phyloP scores from a whole-genome alignment of 2,797 vertebrate species.

The Sus cebifrons region DNA sequence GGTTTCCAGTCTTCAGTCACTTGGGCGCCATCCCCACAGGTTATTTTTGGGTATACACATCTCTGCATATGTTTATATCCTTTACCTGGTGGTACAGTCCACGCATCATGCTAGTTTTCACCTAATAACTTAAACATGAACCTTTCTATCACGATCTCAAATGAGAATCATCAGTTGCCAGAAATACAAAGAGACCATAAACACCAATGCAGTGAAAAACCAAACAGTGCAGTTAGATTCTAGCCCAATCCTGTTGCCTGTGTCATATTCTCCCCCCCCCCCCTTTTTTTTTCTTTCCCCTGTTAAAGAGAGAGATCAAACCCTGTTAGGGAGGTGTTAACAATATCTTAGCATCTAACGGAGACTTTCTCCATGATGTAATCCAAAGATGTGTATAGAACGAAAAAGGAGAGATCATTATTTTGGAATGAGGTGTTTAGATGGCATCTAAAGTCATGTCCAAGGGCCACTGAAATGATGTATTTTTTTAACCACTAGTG shows the following conservation, averaged over 20 bases:
- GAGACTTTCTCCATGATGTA: background rate
- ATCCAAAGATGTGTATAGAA: background rate
- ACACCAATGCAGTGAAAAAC: slow-evolving; percentile 2
- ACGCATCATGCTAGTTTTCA: background rate
- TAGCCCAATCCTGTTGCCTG: background rate
- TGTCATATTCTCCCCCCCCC: background rate
- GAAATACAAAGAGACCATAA: slow-evolving; percentile 29
- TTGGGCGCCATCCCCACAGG: background rate
- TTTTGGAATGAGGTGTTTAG: slow-evolving; percentile 7
- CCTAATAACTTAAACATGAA: slow-evolving; percentile 32
- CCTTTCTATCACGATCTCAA: background rate
- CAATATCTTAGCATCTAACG: slow-evolving; percentile 34
- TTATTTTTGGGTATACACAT: no score
- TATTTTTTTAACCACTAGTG: background rate
- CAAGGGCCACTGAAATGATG: background rate
- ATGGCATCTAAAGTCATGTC: background rate
- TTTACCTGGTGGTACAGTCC: background rate
- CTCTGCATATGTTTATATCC: background rate
- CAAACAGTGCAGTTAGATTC: background rate
- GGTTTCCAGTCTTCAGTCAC: background rate
- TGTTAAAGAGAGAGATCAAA: background rate
- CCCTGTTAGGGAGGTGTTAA: background rate
- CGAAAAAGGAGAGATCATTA: slow-evolving; percentile 4
- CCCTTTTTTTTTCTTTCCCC: background rate
- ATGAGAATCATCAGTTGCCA: background rate